Evolutionary conservation across 2,888 invertebrate species (phyloP), one percentile per base, ranked within the genome.

Genomic region (Eubasilissa splendida): DNA sequence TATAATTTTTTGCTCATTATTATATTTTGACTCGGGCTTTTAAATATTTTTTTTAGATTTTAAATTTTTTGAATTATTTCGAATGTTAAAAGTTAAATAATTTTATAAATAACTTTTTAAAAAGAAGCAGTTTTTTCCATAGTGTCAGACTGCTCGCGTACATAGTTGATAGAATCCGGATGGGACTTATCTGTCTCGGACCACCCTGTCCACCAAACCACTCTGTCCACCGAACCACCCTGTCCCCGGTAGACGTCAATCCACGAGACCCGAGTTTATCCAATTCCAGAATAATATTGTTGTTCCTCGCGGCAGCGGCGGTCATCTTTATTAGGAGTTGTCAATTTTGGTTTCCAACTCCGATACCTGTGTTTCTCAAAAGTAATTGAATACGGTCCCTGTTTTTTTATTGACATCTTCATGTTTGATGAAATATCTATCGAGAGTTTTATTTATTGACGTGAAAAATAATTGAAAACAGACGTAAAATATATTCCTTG

Each of bases 211-310:
- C 8, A 14, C 53, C 53, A 53, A 33, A 10, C 14, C 10, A 14
- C 53, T 53, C 70, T 50, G 70, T 3, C 22, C 8, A 14, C 53
- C 53, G 70, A 33, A 4, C 14, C 10, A 14, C 53, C 70, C 70
- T 50, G 9, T 11, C 14, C 12, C 53, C 22, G 54, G 53, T 70
- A 50, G 70, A 70, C n/a, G 70, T 70, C 70, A 70, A 70, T 70
- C 70, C 53, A 66, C 66, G 66, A 33, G 68, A 33, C 71, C 33
- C 10, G 71, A 56, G 31, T 71, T 71, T 70, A 71, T 71, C 56
- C 71, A 71, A 71, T 71, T 71, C 31, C 56, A 71, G 71, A 54
- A 56, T 54, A 71, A 71, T 42, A 71, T 71, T 71, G 71, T 71
- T 31, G 71, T 71, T 71, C 52, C 33, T 53, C 56, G 10, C 54